Conservation (phyloP, 2,113 vertebrate species). For the Entosphenus tridentatus region DNA sequence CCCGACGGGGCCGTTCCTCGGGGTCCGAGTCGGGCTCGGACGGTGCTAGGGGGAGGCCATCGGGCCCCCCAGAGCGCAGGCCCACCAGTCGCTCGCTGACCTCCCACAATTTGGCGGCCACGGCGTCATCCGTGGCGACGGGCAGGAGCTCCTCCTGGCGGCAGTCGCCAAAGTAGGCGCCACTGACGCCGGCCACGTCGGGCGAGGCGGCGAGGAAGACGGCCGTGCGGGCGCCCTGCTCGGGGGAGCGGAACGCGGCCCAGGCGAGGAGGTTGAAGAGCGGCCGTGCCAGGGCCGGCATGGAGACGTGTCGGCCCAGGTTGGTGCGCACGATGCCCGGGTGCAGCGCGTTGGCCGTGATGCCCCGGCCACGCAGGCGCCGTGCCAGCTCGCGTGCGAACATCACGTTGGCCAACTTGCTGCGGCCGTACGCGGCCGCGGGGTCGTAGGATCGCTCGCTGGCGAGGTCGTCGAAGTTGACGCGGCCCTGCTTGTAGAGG, state of each 20-base stretch:
- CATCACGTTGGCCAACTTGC: constrained; percentile 72
- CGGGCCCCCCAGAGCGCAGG: constrained; percentile 13
- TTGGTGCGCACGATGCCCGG: constrained; percentile 69
- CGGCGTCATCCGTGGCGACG: constrained; percentile 46
- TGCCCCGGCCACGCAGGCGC: constrained; percentile 40
- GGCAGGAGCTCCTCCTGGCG: constrained; percentile 50
- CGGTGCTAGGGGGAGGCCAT: too few species aligned
- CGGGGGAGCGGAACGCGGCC: constrained; percentile 58
- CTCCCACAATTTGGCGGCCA: constrained; percentile 63
- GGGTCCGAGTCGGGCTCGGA: too few species aligned
- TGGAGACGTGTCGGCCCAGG: constrained; percentile 50
- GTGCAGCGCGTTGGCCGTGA: constrained; percentile 56
- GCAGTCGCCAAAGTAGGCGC: constrained; percentile 70
- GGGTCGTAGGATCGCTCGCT: constrained; percentile 56
- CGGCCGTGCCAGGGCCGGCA: constrained; percentile 51
- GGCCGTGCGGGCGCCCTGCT: constrained; percentile 68
- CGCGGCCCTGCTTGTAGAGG: constrained; percentile 70
- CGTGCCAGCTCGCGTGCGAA: constrained; percentile 50
- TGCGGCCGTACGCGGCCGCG: constrained; percentile 65
- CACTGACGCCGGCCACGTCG: constrained; percentile 50
- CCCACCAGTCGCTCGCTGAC: constrained; percentile 71
- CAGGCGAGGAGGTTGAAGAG: constrained; percentile 47
- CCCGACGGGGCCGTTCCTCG: too few species aligned
- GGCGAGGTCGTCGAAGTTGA: constrained; percentile 81
- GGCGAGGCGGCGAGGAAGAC: constrained; percentile 61